Evolutionary conservation across 2,888 invertebrate genomes (phyloP).

Genomic region (Drosophila falleni): DNA sequence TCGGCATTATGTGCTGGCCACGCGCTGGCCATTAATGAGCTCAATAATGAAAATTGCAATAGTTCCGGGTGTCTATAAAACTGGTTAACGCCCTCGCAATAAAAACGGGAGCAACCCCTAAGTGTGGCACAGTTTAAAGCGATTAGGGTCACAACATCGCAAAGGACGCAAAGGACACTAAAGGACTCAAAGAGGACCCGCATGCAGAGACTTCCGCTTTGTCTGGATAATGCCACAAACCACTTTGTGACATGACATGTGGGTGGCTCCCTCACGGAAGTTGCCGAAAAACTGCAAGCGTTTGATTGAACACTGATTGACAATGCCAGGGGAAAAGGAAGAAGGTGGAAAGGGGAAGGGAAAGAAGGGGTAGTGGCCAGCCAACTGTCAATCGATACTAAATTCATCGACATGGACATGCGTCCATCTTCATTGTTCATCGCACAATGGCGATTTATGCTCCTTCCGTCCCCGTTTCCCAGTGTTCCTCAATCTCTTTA

Average conservation of each 20-base stretch:
- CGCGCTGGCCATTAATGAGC: constrained; percentile 59
- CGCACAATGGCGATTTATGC: constrained; percentile 64
- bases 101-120: constrained; percentile 63
- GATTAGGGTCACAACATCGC: constrained; percentile 74
- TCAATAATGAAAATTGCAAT: constrained; percentile 65
- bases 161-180: constrained; percentile 57
- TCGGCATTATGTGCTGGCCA: constrained; percentile 21
- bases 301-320: constrained; percentile 78
- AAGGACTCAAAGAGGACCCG: constrained; percentile 54
- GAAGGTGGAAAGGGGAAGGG: constrained; percentile 9
- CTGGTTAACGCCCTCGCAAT: constrained; percentile 74
- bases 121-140: constrained; percentile 72
- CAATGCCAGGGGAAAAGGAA: constrained; percentile 40
- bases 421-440: constrained; percentile 57
- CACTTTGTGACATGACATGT: constrained; percentile 51
- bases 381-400: constrained; percentile 68
- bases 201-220: constrained; percentile 67
- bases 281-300: constrained; percentile 69
- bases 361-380: constrained; percentile 26
- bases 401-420: constrained; percentile 59
- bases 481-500: background rate
- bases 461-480: constrained; percentile 25
- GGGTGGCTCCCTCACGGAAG: constrained; percentile 66
- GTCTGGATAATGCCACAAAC: constrained; percentile 35
- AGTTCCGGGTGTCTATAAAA: constrained; percentile 68